These are phyloP conservation scores for Plecturocebus donacophilus DNA, from an alignment of 2,113 vertebrate species.

Conservation along the genomic window DNA sequence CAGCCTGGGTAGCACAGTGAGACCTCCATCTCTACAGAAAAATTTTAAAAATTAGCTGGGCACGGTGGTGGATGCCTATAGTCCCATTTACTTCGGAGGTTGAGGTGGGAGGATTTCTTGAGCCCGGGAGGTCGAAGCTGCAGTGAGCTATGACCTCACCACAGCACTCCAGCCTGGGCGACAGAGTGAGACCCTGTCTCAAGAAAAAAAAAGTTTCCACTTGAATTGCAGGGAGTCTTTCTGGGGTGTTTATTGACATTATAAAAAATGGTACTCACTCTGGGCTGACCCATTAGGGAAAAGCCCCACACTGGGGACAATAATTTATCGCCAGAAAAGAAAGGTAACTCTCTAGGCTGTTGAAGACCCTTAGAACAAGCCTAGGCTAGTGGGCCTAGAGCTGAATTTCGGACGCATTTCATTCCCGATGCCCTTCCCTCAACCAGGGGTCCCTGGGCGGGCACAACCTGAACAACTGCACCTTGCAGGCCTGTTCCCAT, in stretches of 20 bases:
- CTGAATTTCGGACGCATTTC: background rate
- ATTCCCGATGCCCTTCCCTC: background rate
- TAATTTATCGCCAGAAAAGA: background rate
- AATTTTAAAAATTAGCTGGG: too few species aligned
- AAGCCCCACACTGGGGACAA: background rate
- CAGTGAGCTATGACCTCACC: too few species aligned
- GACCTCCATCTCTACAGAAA: too few species aligned
- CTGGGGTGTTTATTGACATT: background rate
- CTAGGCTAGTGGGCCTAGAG: fast-evolving
- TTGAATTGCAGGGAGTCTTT: background rate
- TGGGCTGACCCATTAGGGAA: background rate
- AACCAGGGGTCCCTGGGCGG: background rate
- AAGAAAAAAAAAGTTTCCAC: background rate
- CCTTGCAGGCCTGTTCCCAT: background rate
- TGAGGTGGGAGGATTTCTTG: too few species aligned
- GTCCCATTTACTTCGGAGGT: too few species aligned
- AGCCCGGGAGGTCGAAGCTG: too few species aligned
- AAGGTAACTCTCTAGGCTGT: background rate
- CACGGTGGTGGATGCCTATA: too few species aligned
- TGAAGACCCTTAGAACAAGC: background rate
- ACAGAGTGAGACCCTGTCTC: too few species aligned
- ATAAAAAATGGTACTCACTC: background rate
- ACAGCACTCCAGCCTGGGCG: too few species aligned
- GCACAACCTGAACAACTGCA: background rate
- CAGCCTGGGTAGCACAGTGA: too few species aligned